Evolutionary conservation across 2,888 invertebrate genomes (phyloP).

Genomic region (Halocaridina rubra): DNA sequence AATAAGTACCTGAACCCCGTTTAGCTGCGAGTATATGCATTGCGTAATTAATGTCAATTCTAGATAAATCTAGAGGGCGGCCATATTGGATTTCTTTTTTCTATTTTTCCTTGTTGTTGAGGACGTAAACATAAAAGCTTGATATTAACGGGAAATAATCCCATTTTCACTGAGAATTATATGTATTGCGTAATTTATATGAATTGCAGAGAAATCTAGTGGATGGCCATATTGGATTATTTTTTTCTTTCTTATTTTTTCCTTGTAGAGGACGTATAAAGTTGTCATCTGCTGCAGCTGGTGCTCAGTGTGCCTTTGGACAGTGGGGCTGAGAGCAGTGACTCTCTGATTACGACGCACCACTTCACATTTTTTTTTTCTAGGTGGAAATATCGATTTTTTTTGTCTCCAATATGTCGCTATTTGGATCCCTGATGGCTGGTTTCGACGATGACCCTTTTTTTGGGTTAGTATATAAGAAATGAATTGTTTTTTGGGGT

Average conservation of each 20-base stretch:
- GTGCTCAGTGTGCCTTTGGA: not conserved
- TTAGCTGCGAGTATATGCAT: too few relatives aligned
- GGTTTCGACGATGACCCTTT: conserved; percentile 33
- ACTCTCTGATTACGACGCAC: not conserved
- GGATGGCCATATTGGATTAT: not conserved
- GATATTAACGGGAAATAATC: too few relatives aligned
- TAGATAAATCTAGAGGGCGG: too few relatives aligned
- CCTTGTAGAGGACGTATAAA: not conserved
- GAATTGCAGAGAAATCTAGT: too few relatives aligned
- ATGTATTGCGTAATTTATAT: too few relatives aligned
- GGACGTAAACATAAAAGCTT: too few relatives aligned
- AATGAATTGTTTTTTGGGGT: not conserved
- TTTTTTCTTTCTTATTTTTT: not conserved
- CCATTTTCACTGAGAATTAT: too few relatives aligned
- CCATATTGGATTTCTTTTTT: too few relatives aligned
- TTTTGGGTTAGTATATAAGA: conserved; percentile 20
- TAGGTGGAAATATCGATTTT: conserved; percentile 22
- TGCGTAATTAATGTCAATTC: too few relatives aligned
- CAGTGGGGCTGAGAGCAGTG: not conserved
- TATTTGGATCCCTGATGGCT: conserved; percentile 9
- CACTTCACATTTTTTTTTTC: not conserved
- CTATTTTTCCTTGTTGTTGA: too few relatives aligned
- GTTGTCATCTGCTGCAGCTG: not conserved
- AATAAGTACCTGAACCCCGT: too few relatives aligned
- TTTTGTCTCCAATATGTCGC: conserved; percentile 18